Evolutionary conservation across 2,888 invertebrate species (phyloP), one percentile per base, ranked within the genome.

Genomic region (Ichneumoninae sp.): DNA sequence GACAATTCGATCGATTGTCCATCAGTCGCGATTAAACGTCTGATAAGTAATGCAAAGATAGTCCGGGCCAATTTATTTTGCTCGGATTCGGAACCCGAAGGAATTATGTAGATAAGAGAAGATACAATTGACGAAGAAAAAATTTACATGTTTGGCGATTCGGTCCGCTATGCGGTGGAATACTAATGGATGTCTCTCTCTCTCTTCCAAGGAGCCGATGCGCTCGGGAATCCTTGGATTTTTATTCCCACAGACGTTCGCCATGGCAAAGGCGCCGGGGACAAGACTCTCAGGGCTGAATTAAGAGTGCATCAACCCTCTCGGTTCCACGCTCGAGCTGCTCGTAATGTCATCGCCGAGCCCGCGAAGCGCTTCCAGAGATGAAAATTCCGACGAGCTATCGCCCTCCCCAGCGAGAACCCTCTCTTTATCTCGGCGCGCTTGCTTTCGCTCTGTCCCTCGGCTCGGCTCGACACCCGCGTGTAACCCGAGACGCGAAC

Each of bases 121-220:
- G 68, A 33, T 47, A 73, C 78, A 78, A 81, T 76, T 80, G 73
- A 73, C 68, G 60, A 40, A 26, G 68, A 71, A 33, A 52, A 36
- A 83, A 83, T 78, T 83, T 78, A 73, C 71, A 73, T 78, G 44
- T 70, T 69, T 68, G 71, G 47, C 68, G 52, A 73, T 57, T 73
- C 83, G 47, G 54, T 68, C 36, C 26, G 52, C 70, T 65, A 54
- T 65, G 52, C 54, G 33, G 57, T 70, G 63, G 81, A 82, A 76
- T 82, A 76, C 81, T 82, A 76, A 82, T 73, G 78, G 40, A 50
- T 22, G 47, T 74, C 36, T 66, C 75, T 10, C 65, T 52, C 40
- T 33, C 19, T 19, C 76, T 3, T 63, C 30, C 63, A 16, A n/a
- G 30, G 33, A 63, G n/a, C 63, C 63, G 16, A 7, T 33, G 63